These are phyloP conservation scores for Lochmaea capreae DNA, from an alignment of 2,888 invertebrate genomes.

Conservation along the genomic window DNA sequence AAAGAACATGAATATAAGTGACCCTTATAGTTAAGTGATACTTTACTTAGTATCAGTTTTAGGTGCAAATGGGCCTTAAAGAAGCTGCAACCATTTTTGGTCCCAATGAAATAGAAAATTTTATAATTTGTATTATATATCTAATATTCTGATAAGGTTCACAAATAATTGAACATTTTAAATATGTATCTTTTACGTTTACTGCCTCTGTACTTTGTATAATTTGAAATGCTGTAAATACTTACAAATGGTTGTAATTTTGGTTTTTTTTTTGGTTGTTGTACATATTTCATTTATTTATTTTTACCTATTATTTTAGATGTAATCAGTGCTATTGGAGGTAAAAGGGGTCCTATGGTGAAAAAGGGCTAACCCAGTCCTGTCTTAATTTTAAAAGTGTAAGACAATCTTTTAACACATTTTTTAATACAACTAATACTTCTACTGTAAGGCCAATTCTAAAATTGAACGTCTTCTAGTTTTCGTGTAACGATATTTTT, in stretches of 20 bases:
- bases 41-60: too few relatives aligned
- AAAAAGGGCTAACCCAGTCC: conserved; percentile 65
- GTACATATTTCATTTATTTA: conserved; percentile 50
- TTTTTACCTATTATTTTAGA: conserved; percentile 72
- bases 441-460: conserved; percentile 12
- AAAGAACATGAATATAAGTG: too few relatives aligned
- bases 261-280: conserved; percentile 34
- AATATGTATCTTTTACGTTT: conserved; percentile 2
- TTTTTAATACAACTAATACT: conserved; percentile 54
- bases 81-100: too few relatives aligned
- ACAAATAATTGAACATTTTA: neutral
- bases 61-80: too few relatives aligned
- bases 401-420: conserved; percentile 60
- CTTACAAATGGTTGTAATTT: conserved; percentile 29
- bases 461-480: neutral
- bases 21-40: too few relatives aligned
- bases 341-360: conserved; percentile 69
- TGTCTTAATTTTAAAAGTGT: conserved; percentile 63
- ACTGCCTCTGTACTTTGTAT: neutral
- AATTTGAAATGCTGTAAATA: conserved; percentile 29
- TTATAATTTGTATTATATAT: too few relatives aligned
- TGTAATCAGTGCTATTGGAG: conserved; percentile 91
- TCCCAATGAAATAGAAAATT: too few relatives aligned
- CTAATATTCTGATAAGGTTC: too few relatives aligned
- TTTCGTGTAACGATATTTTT: conserved; percentile 1